Percentiles rank a stretch among this genome's conserved stretches.
Conservation (phyloP, 1,140 invertebrate species). For the Scaptomyza pallida region DNA sequence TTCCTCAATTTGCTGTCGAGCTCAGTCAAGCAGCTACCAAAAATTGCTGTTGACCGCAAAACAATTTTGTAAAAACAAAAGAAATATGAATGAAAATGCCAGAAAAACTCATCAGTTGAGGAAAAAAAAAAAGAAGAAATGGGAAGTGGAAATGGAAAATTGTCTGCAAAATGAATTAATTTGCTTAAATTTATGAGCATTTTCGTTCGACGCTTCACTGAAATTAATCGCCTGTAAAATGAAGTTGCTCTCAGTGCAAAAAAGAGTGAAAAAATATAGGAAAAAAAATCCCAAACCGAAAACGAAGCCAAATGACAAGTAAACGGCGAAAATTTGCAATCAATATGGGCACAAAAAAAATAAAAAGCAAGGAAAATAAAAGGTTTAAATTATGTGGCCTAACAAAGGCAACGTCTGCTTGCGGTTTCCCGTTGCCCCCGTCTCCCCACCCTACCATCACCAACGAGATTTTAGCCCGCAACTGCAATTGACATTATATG, state of each 20-base stretch:
- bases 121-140: neutral
- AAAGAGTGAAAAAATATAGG: neutral
- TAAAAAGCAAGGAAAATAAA: slow-evolving; percentile 17
- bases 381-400: slow-evolving; percentile 38
- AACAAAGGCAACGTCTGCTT: slow-evolving; percentile 43
- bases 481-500: slow-evolving; percentile 37
- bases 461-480: neutral
- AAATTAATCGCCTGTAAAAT: slow-evolving; percentile 60
- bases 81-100: slow-evolving; percentile 38
- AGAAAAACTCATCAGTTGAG: slow-evolving; percentile 42
- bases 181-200: slow-evolving; percentile 46
- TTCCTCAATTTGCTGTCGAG: slow-evolving; percentile 46
- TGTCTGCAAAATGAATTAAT: slow-evolving; percentile 54
- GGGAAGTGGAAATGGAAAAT: slow-evolving; percentile 30
- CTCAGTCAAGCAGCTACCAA: slow-evolving; percentile 26
- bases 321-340: slow-evolving; percentile 45
- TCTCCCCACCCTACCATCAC: too few relatives aligned
- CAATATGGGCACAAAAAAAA: slow-evolving; percentile 28
- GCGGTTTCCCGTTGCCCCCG: slow-evolving; percentile 19
- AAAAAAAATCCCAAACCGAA: neutral
- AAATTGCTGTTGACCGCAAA: slow-evolving; percentile 65
- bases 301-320: slow-evolving; percentile 37
- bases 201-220: slow-evolving; percentile 25
- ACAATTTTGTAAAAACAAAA: slow-evolving; percentile 57
- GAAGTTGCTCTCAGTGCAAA: slow-evolving; percentile 18